phyloP scores from a whole-genome alignment of 2,113 vertebrate genomes.

The Carassius auratus region DNA sequence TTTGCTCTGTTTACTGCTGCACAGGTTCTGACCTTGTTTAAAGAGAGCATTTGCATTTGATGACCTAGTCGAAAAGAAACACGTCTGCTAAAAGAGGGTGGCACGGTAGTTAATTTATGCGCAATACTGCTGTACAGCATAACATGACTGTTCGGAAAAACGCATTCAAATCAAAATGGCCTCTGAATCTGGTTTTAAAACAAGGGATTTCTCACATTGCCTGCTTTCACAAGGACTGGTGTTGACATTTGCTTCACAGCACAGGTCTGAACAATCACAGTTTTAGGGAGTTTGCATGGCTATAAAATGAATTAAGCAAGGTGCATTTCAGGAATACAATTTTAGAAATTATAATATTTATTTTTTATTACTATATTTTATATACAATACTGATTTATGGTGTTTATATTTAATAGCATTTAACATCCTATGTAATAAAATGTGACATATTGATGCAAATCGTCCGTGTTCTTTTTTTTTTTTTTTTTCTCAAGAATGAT shows the following conservation, averaged over 20 bases:
- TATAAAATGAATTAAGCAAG: background rate
- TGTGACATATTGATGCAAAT: background rate
- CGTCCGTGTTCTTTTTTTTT: too few relatives aligned
- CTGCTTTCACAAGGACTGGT: background rate
- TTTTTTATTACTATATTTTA: background rate
- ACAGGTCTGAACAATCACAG: background rate
- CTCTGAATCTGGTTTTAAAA: background rate
- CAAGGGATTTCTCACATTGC: background rate
- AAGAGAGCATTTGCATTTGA: constrained; percentile 3
- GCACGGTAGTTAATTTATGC: background rate
- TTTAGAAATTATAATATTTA: background rate
- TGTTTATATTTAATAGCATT: background rate
- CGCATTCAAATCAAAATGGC: background rate
- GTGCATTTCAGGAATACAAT: background rate
- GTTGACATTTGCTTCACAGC: background rate
- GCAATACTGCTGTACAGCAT: background rate
- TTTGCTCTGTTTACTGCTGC: background rate
- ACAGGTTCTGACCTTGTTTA: constrained; percentile 10
- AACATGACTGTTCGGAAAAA: background rate
- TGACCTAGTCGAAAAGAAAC: constrained; percentile 14
- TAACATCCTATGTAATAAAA: background rate
- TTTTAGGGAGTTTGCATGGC: background rate
- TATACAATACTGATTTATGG: too few relatives aligned
- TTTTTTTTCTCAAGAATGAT: too few relatives aligned
- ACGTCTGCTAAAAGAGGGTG: background rate